Base-by-base conservation (phyloP, 2,113 vertebrate species). In the Aptenodytes forsteri region DNA sequence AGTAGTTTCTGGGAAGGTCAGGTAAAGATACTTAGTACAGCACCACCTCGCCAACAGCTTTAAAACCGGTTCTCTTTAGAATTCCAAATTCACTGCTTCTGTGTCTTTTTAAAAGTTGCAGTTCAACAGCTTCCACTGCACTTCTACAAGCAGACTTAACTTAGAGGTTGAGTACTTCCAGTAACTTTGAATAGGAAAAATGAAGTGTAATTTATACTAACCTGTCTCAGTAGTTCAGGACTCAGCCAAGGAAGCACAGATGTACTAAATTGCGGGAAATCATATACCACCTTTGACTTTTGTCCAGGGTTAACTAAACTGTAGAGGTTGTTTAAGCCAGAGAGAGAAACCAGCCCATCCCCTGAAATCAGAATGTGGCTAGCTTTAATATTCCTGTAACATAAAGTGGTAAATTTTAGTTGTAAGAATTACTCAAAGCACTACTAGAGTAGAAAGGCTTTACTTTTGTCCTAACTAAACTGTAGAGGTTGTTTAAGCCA, bases 161-260 rank as follows among this genome's bases (percentile, higher is more conserved):
- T 4, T 64, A 59, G 16, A 89, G 82, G 29, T 5, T 40, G 15
- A 90, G 34, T 76, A 80, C 13, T 86, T 49, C 64, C 17, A 79
- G 52, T 69, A 83, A 93, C n/a, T 95, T 64, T 78, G 89, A 95
- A 82, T 30, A 96, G 89, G 62, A 95, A 95, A 94, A 96, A 66
- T 76, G 18, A 85, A 59, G 64, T 52, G 38, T 50, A 42, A 94
- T 86, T 95, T 95, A 94, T 93, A 94, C 98, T 95, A 97, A 99
- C 99, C 99, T 99, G 99, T 97, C 99, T 98, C 95, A 99, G 98
- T 42, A 99, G 98, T 95, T 99, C 99, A 36, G 99, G 99, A 97
- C 99, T 99, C 95, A 99, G 99, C 99, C 99, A 99, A 90, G 99
- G 99, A 97, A 99, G 98, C 90, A 99, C 98, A 3, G 99, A 98